Evolutionary conservation across 1,140 invertebrate species (phyloP).

Genomic region (Ruditapes philippinarum): DNA sequence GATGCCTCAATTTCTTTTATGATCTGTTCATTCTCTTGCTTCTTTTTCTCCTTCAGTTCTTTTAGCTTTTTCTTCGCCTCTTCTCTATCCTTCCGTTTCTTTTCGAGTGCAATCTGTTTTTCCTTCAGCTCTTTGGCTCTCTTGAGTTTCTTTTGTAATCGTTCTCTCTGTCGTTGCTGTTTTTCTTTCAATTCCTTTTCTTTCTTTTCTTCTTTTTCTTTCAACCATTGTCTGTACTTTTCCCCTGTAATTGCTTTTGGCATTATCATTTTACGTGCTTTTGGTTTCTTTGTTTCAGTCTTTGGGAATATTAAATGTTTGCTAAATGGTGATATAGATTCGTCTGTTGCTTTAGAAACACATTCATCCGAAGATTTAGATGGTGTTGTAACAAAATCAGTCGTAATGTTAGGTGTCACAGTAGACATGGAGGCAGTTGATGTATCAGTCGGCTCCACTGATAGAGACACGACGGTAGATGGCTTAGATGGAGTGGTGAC

Average conservation of each 20-base stretch:
- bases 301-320: background rate
- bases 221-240: constrained; percentile 15
- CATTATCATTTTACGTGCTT: constrained; percentile 12
- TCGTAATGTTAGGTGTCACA: background rate
- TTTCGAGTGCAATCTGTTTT: background rate
- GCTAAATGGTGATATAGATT: background rate
- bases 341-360: background rate
- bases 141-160: background rate
- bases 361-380: background rate
- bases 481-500: background rate
- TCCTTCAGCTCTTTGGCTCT: background rate
- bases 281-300: background rate
- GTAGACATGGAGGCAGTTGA: background rate
- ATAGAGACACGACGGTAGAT: too few relatives aligned
- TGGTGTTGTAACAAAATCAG: background rate
- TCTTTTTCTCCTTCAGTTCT: constrained; percentile 2
- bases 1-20: constrained; percentile 12
- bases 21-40: background rate
- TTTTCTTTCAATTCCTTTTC: background rate
- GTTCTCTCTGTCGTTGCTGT: background rate
- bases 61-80: background rate
- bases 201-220: background rate
- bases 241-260: constrained; percentile 17
- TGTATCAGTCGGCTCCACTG: background rate
- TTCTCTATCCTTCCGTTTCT: background rate